Percentiles rank a stretch among this genome's conserved stretches.
phyloP scores from a whole-genome alignment of 1,140 invertebrate genomes.

The Rhynchophorus ferrugineus region DNA sequence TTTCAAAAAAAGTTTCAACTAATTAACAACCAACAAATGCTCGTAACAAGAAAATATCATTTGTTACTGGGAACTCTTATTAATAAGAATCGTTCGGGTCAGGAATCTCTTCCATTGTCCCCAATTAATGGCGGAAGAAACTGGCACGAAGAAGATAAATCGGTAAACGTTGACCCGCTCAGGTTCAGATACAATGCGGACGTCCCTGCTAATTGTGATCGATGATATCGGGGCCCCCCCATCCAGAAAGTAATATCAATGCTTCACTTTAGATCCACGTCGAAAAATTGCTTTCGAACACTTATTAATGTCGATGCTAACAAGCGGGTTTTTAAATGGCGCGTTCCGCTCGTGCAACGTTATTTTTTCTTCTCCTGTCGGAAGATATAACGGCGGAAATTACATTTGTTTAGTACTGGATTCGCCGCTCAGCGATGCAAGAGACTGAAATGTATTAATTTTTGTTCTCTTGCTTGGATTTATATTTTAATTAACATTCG shows the following conservation, averaged over 20 bases:
- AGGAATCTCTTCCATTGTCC: slow-evolving; percentile 9
- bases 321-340: background rate
- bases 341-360: too few relatives aligned
- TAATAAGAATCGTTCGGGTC: slow-evolving; percentile 2
- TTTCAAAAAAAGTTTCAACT: too few relatives aligned
- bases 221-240: slow-evolving; percentile 15
- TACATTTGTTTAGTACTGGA: too few relatives aligned
- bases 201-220: slow-evolving; percentile 22
- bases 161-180: slow-evolving; percentile 12
- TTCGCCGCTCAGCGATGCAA: too few relatives aligned
- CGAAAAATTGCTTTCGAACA: slow-evolving; percentile 8
- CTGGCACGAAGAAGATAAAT: slow-evolving; percentile 21
- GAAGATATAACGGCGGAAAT: too few relatives aligned
- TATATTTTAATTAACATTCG: too few relatives aligned
- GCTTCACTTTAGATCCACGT: slow-evolving; percentile 12
- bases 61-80: background rate
- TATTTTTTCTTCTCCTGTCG: too few relatives aligned
- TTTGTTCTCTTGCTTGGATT: too few relatives aligned
- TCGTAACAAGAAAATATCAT: background rate
- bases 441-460: too few relatives aligned
- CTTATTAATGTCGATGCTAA: slow-evolving; percentile 8
- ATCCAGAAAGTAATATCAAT: slow-evolving; percentile 13
- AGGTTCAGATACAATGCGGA: slow-evolving; percentile 18
- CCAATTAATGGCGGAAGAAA: slow-evolving; percentile 18
- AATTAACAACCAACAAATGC: too few relatives aligned